Base-by-base conservation (phyloP, 2,797 vertebrate species). In the Hoplostethus atlanticus region DNA sequence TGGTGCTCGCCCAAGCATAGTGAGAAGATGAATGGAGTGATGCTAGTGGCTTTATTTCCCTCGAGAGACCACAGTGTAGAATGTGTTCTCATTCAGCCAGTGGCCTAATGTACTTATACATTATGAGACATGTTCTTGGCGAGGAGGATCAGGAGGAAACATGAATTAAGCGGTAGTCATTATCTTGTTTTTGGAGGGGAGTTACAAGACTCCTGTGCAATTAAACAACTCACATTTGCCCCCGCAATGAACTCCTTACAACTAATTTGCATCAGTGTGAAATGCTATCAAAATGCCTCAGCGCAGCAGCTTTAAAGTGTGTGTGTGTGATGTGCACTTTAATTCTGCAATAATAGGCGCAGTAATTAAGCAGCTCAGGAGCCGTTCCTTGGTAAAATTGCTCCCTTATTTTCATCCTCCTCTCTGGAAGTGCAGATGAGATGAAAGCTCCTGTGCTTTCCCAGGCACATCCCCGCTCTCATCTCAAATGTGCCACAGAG, bases 11-110 rank as follows among this genome's bases (percentile, higher is more conserved):
- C 52, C 3, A 51, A 80, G 68, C 58, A 57, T 9, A 31, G 65
- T 51, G 40, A 71, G 73, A 87, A 81, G 76, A 86, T 87, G 66
- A 83, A 90, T 87, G 77, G 42, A 74, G 54, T 95, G 84, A 92
- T 96, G 73, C 93, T 95, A 76, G 95, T 96, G 79, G 94, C 95
- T 90, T 98, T 91, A 88, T 90, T 86, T 88, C 79, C 87, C 78
- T 11, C 0, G 64, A 55, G 77, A 86, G 55, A 66, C 4, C 2
- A 55, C 48, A 6, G 12, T 55, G 74, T 81, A 68, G 54, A 81
- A 68, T 74, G 70, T 84, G 66, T 84, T 85, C 67, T 72, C 56
- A 70, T 76, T 81, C 71, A 80, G 70, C 70, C 67, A 58, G 52
- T 40, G 71, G 66, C 57, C 56, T 82, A 86, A 89, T 84, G 69